Percentiles rank a stretch among this genome's conserved stretches.
Evolutionary conservation across 2,113 vertebrate species (phyloP).

Genomic region (Suricata suricatta): DNA sequence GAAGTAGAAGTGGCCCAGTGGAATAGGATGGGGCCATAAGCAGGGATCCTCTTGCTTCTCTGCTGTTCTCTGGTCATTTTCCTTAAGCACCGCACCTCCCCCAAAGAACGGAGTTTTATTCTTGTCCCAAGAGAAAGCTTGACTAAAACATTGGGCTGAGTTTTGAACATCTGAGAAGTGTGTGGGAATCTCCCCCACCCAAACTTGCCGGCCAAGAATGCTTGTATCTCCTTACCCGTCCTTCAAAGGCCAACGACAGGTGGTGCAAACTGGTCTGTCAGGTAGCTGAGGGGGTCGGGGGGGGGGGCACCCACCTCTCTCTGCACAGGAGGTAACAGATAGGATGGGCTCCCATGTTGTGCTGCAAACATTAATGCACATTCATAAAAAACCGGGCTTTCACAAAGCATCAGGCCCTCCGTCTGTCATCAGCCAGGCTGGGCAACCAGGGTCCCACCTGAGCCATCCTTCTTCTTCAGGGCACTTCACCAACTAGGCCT

Average conservation of each 20-base stretch:
- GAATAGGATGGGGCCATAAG: too few relatives aligned
- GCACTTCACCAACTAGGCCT: constrained; percentile 72
- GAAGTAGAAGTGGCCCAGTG: background rate
- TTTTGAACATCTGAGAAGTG: constrained; percentile 63
- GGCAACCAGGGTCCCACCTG: constrained; percentile 50
- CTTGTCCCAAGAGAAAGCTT: background rate
- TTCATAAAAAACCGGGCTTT: constrained; percentile 65
- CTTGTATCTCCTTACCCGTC: background rate
- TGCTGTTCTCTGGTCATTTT: background rate
- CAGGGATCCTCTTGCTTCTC: background rate
- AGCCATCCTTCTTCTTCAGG: constrained; percentile 85
- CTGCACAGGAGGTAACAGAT: background rate
- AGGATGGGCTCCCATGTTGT: background rate
- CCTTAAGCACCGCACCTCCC: background rate
- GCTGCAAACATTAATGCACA: constrained; percentile 53
- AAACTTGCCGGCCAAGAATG: background rate
- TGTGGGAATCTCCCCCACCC: constrained; percentile 59
- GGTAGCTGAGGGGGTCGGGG: background rate
- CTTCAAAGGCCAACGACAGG: background rate
- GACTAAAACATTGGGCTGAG: background rate
- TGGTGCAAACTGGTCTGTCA: background rate
- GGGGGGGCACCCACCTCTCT: background rate
- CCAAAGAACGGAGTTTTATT: background rate
- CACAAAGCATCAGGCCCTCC: constrained; percentile 65
- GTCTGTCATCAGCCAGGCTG: constrained; percentile 82